Conservation (phyloP, 2,888 invertebrate species). For the Plagiodera versicolora region DNA sequence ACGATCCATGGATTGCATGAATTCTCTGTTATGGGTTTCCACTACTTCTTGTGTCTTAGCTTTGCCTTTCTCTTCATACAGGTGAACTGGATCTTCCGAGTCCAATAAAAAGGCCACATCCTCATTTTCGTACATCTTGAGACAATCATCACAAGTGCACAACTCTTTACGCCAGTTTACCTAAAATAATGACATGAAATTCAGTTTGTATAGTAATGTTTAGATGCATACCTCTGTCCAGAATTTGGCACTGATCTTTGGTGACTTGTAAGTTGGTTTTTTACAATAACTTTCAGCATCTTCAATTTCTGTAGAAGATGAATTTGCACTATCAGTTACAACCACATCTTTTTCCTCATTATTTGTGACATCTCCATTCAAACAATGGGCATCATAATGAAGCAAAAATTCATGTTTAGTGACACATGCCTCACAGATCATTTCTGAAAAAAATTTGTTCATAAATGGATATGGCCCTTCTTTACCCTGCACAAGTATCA, state of each 20-base stretch:
- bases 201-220: too few species aligned
- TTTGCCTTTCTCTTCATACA: slow-evolving; percentile 77
- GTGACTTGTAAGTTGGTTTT: slow-evolving; percentile 54
- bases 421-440: slow-evolving; percentile 82
- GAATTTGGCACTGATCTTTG: slow-evolving; percentile 64
- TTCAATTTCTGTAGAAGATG: slow-evolving; percentile 18
- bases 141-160: slow-evolving; percentile 70
- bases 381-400: slow-evolving; percentile 64
- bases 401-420: slow-evolving; percentile 73
- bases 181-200: too few species aligned
- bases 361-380: slow-evolving; percentile 31
- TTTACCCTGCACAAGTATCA: too few species aligned
- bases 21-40: slow-evolving; percentile 70
- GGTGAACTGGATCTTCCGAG: slow-evolving; percentile 78
- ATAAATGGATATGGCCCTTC: too few species aligned
- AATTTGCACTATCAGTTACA: slow-evolving; percentile 22
- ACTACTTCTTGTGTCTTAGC: slow-evolving; percentile 56
- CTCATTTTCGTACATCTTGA: slow-evolving; percentile 70
- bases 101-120: slow-evolving; percentile 76
- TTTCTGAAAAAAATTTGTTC: slow-evolving; percentile 64
- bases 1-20: slow-evolving; percentile 76
- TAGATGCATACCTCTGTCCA: slow-evolving; percentile 60
- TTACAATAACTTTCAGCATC: slow-evolving; percentile 39
- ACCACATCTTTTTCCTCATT: slow-evolving; percentile 29
- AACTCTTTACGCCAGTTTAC: slow-evolving; percentile 74